phyloP scores from a whole-genome alignment of 2,888 invertebrate species.

The Synergus laeviventris region DNA sequence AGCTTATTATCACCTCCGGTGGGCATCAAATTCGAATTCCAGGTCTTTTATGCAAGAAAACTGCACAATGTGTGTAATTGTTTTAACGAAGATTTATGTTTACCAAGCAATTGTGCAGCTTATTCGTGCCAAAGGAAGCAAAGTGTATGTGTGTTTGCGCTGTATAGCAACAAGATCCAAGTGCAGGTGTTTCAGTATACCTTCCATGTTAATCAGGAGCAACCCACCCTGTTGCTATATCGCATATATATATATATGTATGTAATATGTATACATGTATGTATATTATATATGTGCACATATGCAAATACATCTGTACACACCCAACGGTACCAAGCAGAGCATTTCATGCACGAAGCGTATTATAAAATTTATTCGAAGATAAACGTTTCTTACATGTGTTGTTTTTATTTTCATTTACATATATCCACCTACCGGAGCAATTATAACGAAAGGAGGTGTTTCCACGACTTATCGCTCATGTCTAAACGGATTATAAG shows the following conservation, averaged over 20 bases:
- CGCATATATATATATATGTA: constrained; percentile 41
- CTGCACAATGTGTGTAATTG: constrained; percentile 20
- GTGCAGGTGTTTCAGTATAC: constrained; percentile 70
- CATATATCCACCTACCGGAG: constrained; percentile 61
- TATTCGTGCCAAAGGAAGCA: constrained; percentile 49
- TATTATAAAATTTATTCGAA: constrained; percentile 63
- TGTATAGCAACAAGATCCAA: constrained; percentile 54
- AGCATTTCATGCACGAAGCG: constrained; percentile 65
- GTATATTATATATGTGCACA: constrained; percentile 36
- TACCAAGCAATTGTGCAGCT: constrained; percentile 28
- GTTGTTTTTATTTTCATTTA: constrained; percentile 52
- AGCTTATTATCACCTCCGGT: not conserved
- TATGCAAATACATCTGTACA: constrained; percentile 63
- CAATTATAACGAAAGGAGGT: constrained; percentile 65
- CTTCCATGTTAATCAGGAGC: constrained; percentile 71
- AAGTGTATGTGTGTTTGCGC: constrained; percentile 33
- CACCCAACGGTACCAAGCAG: constrained; percentile 59
- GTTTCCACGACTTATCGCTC: constrained; percentile 59
- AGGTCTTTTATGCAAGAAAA: not conserved
- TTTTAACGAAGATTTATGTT: constrained; percentile 37
- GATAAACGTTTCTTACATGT: constrained; percentile 56
- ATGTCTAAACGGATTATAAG: constrained; percentile 48
- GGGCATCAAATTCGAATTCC: not conserved
- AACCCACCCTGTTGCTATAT: constrained; percentile 57
- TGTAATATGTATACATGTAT: too few species aligned